phyloP scores from a whole-genome alignment of 2,888 invertebrate genomes.

The Colletes collaris region DNA sequence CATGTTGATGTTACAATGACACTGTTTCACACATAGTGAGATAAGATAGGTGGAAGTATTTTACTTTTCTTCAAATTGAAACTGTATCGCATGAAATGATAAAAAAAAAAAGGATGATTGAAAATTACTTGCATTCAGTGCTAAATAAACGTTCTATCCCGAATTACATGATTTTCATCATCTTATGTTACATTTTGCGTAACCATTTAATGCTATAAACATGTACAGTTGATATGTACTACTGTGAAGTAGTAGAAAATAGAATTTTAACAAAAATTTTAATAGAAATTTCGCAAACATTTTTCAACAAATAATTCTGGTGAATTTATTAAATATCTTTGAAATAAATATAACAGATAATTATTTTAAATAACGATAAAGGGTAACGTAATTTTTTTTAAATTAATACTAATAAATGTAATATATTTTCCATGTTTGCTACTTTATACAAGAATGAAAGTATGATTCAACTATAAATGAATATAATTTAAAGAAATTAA shows the following conservation, averaged over 20 bases:
- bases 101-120: conserved; percentile 10
- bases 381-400: not conserved
- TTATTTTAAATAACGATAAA: conserved; percentile 1
- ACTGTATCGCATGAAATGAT: conserved; percentile 11
- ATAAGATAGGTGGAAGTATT: conserved; percentile 37
- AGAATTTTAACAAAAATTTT: not conserved
- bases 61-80: conserved; percentile 16
- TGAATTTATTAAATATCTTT: too few relatives aligned
- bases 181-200: not conserved
- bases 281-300: not conserved
- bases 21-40: conserved; percentile 22
- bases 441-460: not conserved
- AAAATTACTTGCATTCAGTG: conserved; percentile 25
- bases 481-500: not conserved
- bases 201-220: not conserved
- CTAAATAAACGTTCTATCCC: conserved; percentile 18
- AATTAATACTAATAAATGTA: not conserved
- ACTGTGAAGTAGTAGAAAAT: not conserved
- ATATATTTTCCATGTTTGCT: conserved; percentile 9
- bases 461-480: not conserved
- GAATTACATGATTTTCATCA: conserved; percentile 16
- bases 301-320: too few relatives aligned
- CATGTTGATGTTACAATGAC: conserved; percentile 30
- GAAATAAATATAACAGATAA: not conserved
- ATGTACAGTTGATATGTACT: conserved; percentile 15